phyloP scores from a whole-genome alignment of 2,888 invertebrate species.

The Monopis laevigella region DNA sequence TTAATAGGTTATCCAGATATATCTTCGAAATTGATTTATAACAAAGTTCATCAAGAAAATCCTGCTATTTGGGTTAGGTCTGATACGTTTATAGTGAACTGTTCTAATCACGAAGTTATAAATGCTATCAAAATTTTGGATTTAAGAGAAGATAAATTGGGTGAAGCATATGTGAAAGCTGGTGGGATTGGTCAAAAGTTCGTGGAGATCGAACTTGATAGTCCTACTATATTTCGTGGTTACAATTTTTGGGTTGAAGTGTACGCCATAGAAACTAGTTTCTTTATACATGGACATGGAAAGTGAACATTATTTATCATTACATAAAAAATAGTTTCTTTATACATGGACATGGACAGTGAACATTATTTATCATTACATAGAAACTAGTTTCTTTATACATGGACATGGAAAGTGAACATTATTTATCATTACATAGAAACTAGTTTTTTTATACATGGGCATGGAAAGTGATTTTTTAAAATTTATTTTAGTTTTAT shows the following conservation, averaged over 20 bases:
- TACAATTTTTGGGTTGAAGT: conserved; percentile 48
- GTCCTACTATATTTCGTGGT: conserved; percentile 40
- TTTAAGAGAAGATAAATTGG: conserved; percentile 39
- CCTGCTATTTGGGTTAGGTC: conserved; percentile 31
- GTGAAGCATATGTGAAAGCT: conserved; percentile 35
- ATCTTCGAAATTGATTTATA: conserved; percentile 39
- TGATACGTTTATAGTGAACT: conserved; percentile 18
- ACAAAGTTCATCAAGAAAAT: conserved; percentile 41
- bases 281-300: conserved; percentile 3
- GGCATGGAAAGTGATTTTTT: conserved; percentile 9
- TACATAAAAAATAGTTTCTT: not conserved
- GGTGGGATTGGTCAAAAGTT: conserved; percentile 43
- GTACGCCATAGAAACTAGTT: conserved; percentile 32
- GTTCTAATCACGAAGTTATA: conserved; percentile 36
- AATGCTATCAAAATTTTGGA: conserved; percentile 42
- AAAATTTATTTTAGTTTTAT: no score
- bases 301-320: not conserved
- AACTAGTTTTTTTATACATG: not conserved
- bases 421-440: not conserved
- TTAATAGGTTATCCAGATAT: conserved; percentile 36
- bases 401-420: conserved; percentile 6
- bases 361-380: not conserved
- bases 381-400: not conserved
- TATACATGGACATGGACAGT: conserved; percentile 4
- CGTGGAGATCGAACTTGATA: conserved; percentile 41